Conservation (phyloP, 2,113 vertebrate genomes). For the Pseudorectes ferrugineus region DNA sequence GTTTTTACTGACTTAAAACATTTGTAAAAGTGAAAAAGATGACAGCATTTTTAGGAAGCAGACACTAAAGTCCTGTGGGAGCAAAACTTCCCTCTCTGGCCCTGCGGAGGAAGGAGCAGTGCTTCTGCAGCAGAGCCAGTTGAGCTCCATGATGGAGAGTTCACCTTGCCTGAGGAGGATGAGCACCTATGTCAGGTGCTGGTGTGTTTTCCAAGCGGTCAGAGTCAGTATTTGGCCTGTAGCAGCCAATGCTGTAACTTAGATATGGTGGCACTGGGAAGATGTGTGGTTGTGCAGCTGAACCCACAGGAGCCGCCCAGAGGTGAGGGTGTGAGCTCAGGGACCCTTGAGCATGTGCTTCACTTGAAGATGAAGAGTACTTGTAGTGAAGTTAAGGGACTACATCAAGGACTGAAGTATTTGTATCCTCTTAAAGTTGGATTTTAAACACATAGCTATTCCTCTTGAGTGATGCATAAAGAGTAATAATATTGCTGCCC, state of each 20-base stretch:
- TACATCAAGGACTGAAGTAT: neutral
- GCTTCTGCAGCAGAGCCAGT: neutral
- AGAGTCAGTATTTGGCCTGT: neutral
- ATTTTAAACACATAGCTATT: neutral
- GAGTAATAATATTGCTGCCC: neutral
- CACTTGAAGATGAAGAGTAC: neutral
- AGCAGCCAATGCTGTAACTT: neutral
- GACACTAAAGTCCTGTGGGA: neutral
- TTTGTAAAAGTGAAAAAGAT: conserved; percentile 15
- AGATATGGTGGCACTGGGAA: neutral
- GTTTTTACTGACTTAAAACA: conserved; percentile 7
- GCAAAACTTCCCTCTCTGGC: neutral
- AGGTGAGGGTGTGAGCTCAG: neutral
- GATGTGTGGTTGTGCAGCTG: neutral
- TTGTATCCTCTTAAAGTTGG: neutral
- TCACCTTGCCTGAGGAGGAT: neutral
- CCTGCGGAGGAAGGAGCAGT: neutral
- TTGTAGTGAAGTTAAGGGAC: neutral
- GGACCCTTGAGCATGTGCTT: neutral
- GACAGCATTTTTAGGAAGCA: neutral
- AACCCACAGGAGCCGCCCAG: neutral
- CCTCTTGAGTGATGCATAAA: neutral
- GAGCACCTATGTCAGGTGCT: neutral
- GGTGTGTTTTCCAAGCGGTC: neutral
- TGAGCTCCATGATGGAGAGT: neutral